Percentiles rank a stretch among this genome's conserved stretches.
Conservation (phyloP, 2,113 vertebrate species). For the Callionymus lyra region DNA sequence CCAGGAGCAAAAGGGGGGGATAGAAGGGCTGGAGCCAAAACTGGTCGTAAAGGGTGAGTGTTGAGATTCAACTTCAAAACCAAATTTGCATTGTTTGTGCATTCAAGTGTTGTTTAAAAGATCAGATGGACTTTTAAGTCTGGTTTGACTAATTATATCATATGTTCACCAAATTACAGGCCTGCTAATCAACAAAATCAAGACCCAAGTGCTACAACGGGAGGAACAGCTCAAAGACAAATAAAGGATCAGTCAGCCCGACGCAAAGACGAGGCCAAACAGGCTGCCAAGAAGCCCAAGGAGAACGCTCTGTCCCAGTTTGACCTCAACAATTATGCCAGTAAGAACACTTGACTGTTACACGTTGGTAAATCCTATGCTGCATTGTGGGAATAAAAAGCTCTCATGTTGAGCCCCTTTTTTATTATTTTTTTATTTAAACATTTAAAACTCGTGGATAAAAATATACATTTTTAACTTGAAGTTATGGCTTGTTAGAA, state of each 20-base stretch:
- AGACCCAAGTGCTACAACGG: constrained; percentile 54
- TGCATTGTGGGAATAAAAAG: no score
- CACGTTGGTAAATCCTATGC: no score
- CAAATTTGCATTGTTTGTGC: background rate
- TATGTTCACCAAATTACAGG: constrained; percentile 18
- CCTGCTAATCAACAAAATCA: constrained; percentile 63
- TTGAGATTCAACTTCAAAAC: background rate
- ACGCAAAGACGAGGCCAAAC: constrained; percentile 87
- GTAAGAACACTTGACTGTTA: constrained; percentile 58
- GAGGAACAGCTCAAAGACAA: constrained; percentile 63
- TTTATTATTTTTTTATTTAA: no score
- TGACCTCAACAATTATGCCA: constrained; percentile 98
- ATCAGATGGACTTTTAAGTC: background rate
- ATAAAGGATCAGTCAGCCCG: constrained; percentile 75
- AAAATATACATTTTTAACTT: no score
- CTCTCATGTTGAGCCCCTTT: no score
- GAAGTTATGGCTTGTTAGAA: no score
- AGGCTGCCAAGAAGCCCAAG: constrained; percentile 87
- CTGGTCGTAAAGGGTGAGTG: constrained; percentile 89
- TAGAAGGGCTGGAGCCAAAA: constrained; percentile 78
- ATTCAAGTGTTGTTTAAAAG: background rate
- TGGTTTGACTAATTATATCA: background rate
- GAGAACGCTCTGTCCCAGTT: constrained; percentile 95
- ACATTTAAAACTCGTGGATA: no score
- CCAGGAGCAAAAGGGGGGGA: constrained; percentile 83